phyloP scores from a whole-genome alignment of 2,888 invertebrate species.

The Microplitis manilae region DNA sequence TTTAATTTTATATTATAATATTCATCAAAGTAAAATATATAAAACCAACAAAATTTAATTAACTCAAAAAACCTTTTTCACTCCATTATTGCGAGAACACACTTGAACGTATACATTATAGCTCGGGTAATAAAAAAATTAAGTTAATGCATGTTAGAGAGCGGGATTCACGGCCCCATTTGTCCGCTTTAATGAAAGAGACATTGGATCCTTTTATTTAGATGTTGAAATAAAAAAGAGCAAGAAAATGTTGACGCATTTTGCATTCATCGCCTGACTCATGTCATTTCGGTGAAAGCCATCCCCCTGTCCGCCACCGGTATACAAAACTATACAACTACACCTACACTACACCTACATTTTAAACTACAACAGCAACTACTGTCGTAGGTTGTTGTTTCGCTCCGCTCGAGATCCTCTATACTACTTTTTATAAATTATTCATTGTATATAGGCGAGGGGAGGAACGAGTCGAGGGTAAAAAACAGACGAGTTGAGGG shows the following conservation, averaged over 20 bases:
- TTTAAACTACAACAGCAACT: background rate
- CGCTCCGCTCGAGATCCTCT: conserved; percentile 39
- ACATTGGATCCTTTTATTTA: conserved; percentile 6
- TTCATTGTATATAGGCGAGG: conserved; percentile 48
- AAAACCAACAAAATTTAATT: background rate
- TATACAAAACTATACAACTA: background rate
- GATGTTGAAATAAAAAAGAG: conserved; percentile 2
- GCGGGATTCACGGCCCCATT: background rate
- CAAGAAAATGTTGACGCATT: conserved; percentile 16
- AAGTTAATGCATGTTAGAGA: background rate
- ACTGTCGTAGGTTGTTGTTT: conserved; percentile 24
- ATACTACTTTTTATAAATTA: conserved; percentile 49
- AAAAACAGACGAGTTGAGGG: background rate
- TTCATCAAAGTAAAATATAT: background rate
- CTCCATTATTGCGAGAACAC: background rate
- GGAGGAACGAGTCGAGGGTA: conserved; percentile 30
- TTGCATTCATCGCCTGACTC: conserved; percentile 20
- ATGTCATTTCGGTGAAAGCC: conserved; percentile 31
- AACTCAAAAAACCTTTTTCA: background rate
- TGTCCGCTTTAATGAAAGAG: conserved; percentile 5
- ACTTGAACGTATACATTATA: background rate
- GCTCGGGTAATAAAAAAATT: conserved; percentile 4
- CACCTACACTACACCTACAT: background rate
- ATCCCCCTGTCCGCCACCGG: background rate
- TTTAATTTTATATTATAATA: background rate